Percentiles rank a stretch among this genome's conserved stretches.
Conservation (phyloP, 2,797 vertebrate species). For the Spheniscus humboldti region DNA sequence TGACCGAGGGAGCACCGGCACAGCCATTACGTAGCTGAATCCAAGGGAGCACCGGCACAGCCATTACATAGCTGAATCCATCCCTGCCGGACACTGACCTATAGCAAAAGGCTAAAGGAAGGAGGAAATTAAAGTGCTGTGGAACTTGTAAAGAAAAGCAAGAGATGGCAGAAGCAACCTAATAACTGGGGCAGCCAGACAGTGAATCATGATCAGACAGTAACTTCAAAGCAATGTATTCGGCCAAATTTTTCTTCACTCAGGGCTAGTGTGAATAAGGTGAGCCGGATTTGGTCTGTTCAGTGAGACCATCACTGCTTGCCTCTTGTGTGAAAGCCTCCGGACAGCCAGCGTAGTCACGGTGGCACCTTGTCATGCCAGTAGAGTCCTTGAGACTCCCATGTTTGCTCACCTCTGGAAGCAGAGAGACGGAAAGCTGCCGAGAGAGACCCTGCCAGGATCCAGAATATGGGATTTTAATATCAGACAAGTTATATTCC, state of each 20-base stretch:
- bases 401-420: background rate
- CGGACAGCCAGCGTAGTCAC: fast-evolving
- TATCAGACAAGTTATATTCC: background rate
- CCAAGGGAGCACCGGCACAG: background rate
- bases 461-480: background rate
- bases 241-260: background rate
- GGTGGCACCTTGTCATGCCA: background rate
- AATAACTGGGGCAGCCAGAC: background rate
- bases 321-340: background rate
- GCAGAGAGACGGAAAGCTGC: background rate
- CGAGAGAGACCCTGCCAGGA: background rate
- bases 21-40: background rate
- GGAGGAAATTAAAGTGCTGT: background rate
- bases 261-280: background rate
- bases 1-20: background rate
- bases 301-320: background rate
- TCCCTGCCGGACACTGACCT: background rate
- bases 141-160: background rate
- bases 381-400: background rate
- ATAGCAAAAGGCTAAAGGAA: background rate
- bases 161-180: background rate
- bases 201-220: background rate
- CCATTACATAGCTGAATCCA: background rate
- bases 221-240: background rate
- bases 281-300: background rate